phyloP scores from a whole-genome alignment of 2,888 invertebrate genomes.

The Agrochola litura region DNA sequence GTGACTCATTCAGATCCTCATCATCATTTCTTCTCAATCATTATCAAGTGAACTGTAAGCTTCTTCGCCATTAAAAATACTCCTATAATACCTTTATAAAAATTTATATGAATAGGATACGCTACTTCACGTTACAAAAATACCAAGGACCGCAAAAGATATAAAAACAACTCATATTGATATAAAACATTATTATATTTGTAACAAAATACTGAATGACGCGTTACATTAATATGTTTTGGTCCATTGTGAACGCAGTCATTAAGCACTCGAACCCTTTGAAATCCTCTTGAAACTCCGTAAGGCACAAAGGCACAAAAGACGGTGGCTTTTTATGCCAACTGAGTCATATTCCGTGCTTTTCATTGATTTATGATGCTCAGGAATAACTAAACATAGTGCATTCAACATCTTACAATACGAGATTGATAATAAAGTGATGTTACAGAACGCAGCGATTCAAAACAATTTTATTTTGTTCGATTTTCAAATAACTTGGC shows the following conservation, averaged over 20 bases:
- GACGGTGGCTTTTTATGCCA: conserved; percentile 77
- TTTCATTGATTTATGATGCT: conserved; percentile 67
- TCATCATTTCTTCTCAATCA: conserved; percentile 47
- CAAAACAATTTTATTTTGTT: conserved; percentile 52
- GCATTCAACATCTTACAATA: conserved; percentile 63
- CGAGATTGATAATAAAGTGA: conserved; percentile 57
- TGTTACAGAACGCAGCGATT: conserved; percentile 50
- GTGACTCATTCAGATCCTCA: conserved; percentile 47
- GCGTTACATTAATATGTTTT: conserved; percentile 65
- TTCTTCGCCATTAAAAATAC: conserved; percentile 33
- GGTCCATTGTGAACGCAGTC: conserved; percentile 74
- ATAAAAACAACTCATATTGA: conserved; percentile 63
- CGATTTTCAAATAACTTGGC: conserved; percentile 33
- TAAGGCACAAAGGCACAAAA: conserved; percentile 70
- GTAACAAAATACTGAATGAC: conserved; percentile 70
- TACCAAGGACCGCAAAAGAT: conserved; percentile 57
- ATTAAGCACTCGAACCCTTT: conserved; percentile 84
- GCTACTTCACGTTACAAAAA: conserved; percentile 62
- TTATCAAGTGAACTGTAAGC: conserved; percentile 44
- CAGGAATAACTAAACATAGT: conserved; percentile 57
- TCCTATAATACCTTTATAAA: conserved; percentile 32
- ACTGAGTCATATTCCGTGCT: conserved; percentile 69
- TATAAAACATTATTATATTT: conserved; percentile 67
- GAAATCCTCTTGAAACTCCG: conserved; percentile 65
- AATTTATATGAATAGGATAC: conserved; percentile 57